These are phyloP conservation scores for Coranthus polyacanthus DNA, from an alignment of 2,797 vertebrate species.

Conservation along the genomic window DNA sequence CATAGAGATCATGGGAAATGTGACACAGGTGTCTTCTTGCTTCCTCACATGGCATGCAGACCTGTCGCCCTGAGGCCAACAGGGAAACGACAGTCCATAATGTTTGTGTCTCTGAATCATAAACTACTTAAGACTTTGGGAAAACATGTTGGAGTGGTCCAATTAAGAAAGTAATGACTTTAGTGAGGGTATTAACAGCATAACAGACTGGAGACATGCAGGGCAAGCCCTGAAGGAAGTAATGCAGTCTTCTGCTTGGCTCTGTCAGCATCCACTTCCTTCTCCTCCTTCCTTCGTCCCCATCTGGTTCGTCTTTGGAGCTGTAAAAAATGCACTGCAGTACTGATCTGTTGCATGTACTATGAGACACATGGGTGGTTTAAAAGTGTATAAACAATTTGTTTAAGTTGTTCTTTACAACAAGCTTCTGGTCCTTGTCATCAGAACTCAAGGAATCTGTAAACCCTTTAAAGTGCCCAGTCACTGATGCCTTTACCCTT, in stretches of 20 bases:
- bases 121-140: slow-evolving; percentile 79
- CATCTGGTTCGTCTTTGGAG: slow-evolving; percentile 57
- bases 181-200: slow-evolving; percentile 74
- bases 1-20: slow-evolving; percentile 50
- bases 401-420: no score
- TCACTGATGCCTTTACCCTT: slow-evolving; percentile 64
- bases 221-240: slow-evolving; percentile 64
- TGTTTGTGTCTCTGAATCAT: slow-evolving; percentile 73
- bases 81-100: slow-evolving; percentile 53
- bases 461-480: slow-evolving; percentile 44
- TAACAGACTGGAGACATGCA: slow-evolving; percentile 63
- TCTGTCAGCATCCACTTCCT: slow-evolving; percentile 8
- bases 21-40: slow-evolving; percentile 69
- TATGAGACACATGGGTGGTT: no score
- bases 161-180: slow-evolving; percentile 81
- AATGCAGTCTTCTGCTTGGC: slow-evolving; percentile 36
- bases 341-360: neutral
- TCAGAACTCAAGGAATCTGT: slow-evolving; percentile 48
- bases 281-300: slow-evolving; percentile 9
- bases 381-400: no score
- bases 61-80: slow-evolving; percentile 50
- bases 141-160: slow-evolving; percentile 72
- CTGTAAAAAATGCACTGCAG: slow-evolving; percentile 28
- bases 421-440: slow-evolving; percentile 18
- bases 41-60: slow-evolving; percentile 68